Conservation (phyloP, 2,888 invertebrate species). For the Agrenia bidenticulata region DNA sequence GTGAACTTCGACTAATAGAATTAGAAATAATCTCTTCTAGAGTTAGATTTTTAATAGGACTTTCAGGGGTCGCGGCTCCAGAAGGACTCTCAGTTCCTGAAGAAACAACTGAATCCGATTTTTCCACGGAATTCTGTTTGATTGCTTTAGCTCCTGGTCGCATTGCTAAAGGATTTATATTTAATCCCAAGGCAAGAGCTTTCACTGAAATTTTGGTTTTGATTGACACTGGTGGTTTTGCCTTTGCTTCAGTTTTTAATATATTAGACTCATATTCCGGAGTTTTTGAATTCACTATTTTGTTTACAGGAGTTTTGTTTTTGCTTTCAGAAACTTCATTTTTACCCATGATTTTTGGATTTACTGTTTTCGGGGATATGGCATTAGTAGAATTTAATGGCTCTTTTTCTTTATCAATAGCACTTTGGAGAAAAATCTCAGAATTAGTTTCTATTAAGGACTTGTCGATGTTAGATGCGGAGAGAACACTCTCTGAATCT, state of each 20-base stretch:
- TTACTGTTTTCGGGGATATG: background rate
- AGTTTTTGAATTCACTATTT: background rate
- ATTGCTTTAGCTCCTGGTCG: constrained; percentile 41
- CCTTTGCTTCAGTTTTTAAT: background rate
- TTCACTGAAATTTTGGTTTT: constrained; percentile 34
- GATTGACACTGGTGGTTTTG: background rate
- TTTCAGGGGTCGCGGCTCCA: constrained; percentile 6
- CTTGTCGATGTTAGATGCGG: no score
- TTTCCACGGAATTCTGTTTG: constrained; percentile 4
- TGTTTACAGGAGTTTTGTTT: no score
- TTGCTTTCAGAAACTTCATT: background rate
- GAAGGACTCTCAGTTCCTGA: constrained; percentile 10
- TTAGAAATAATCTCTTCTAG: background rate
- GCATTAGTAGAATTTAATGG: no score
- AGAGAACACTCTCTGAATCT: no score
- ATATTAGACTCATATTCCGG: no score
- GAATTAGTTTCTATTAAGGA: no score
- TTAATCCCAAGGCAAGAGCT: constrained; percentile 30
- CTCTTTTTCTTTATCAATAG: no score
- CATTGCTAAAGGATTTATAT: constrained; percentile 46
- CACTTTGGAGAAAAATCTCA: no score
- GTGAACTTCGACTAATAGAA: background rate
- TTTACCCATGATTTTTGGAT: background rate
- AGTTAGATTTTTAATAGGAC: background rate
- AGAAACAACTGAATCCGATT: background rate